Evolutionary conservation across 1,140 invertebrate genomes (phyloP).

Genomic region (Pseudomyrmex gracilis): DNA sequence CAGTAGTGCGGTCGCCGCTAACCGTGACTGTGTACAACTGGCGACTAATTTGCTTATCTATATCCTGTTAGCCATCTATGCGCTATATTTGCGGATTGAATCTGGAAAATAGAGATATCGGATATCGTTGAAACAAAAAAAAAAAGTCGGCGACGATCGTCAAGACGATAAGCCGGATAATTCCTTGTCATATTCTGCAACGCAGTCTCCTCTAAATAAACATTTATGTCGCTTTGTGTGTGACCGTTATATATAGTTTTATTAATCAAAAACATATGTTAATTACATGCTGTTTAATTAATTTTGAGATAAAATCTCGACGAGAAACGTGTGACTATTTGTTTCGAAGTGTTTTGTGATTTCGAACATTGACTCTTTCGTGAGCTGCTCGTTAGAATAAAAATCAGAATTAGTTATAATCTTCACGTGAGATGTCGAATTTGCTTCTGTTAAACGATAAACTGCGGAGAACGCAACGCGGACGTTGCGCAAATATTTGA

Average conservation of each 20-base stretch:
- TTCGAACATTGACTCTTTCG: background rate
- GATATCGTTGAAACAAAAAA: background rate
- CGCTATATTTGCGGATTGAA: conserved; percentile 42
- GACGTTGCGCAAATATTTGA: conserved; percentile 17
- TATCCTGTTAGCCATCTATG: conserved; percentile 76
- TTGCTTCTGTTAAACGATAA: background rate
- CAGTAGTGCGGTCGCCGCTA: conserved; percentile 5
- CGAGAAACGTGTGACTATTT: too few species aligned
- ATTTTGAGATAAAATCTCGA: background rate
- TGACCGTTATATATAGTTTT: background rate
- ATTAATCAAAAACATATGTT: background rate
- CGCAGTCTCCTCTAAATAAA: too few species aligned
- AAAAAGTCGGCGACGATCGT: background rate
- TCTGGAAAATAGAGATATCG: background rate
- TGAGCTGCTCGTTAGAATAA: background rate
- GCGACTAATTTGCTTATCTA: conserved; percentile 77
- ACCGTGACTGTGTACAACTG: conserved; percentile 29
- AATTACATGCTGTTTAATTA: background rate
- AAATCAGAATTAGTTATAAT: conserved; percentile 30
- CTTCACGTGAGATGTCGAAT: background rate
- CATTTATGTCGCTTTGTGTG: too few species aligned
- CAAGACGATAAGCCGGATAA: background rate
- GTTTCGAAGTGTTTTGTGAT: too few species aligned
- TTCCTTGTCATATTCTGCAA: background rate
- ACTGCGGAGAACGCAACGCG: background rate